Conservation (phyloP, 2,113 vertebrate species). For the Perognathus longimembris region DNA sequence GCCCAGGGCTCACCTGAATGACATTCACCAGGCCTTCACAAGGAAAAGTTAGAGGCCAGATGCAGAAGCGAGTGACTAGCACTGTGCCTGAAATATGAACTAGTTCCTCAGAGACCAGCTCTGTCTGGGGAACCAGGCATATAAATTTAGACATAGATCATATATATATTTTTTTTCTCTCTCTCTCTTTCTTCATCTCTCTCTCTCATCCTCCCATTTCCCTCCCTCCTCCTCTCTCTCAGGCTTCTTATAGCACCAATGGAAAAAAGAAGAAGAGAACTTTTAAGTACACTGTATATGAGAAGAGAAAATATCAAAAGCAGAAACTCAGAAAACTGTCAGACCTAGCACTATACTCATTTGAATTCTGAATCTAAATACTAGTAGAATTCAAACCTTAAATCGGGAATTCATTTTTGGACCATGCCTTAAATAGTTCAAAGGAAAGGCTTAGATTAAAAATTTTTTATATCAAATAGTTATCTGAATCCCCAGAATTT, state of each 20-base stretch:
- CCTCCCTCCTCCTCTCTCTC: neutral
- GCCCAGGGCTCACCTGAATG: neutral
- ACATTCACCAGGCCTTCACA: neutral
- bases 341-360: neutral
- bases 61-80: neutral
- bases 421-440: neutral
- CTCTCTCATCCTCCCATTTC: no score
- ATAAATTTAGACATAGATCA: neutral
- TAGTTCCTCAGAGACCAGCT: neutral
- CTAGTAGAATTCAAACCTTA: neutral
- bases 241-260: neutral
- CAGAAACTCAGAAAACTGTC: neutral
- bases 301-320: neutral
- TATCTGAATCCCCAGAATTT: neutral
- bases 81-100: neutral
- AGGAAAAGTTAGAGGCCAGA: neutral
- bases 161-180: no score
- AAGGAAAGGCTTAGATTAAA: neutral
- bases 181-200: no score
- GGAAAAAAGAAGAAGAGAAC: slow-evolving; percentile 7
- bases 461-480: neutral
- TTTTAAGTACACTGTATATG: neutral
- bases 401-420: neutral
- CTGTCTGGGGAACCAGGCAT: neutral
- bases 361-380: neutral